phyloP scores from a whole-genome alignment of 92 coral and sea anemone genomes.

The Zoanthus sansibaricus region DNA sequence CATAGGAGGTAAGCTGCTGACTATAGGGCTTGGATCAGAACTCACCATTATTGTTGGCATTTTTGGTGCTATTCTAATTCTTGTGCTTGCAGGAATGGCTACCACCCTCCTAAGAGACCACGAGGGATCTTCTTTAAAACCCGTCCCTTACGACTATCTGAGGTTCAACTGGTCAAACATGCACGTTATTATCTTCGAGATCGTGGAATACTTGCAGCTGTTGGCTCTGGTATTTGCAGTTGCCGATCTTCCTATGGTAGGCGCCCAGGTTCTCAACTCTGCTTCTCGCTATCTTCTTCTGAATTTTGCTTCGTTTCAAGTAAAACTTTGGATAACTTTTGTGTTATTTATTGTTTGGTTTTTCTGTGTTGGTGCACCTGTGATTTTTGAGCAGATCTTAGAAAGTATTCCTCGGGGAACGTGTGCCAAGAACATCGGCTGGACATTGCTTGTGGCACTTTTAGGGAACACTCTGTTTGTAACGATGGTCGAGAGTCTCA shows the following conservation, averaged over 20 bases:
- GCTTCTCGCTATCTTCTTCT: slow-evolving; percentile 85
- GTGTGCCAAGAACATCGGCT: slow-evolving; percentile 89
- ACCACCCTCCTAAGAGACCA: slow-evolving; percentile 65
- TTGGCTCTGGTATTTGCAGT: slow-evolving; percentile 87
- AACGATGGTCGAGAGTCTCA: slow-evolving; percentile 88
- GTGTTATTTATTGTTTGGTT: slow-evolving; percentile 84
- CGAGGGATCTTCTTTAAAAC: slow-evolving; percentile 70
- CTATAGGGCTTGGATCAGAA: slow-evolving; percentile 52
- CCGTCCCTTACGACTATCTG: slow-evolving; percentile 88
- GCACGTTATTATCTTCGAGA: slow-evolving; percentile 87
- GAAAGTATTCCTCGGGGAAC: slow-evolving; percentile 80
- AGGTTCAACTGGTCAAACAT: slow-evolving; percentile 97
- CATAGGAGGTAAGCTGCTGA: slow-evolving; percentile 67
- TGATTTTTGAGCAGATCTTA: slow-evolving; percentile 88
- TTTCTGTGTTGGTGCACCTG: slow-evolving; percentile 93
- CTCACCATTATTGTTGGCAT: slow-evolving; percentile 76
- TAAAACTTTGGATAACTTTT: slow-evolving; percentile 87
- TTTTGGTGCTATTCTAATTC: slow-evolving; percentile 65
- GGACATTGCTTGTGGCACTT: slow-evolving; percentile 87
- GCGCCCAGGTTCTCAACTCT: slow-evolving; percentile 64
- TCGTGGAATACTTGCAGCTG: slow-evolving; percentile 90
- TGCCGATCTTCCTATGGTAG: slow-evolving; percentile 86
- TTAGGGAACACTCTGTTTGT: slow-evolving; percentile 96
- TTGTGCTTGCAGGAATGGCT: slow-evolving; percentile 76
- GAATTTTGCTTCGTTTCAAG: slow-evolving; percentile 87